Evolutionary conservation across 1,140 invertebrate genomes (phyloP).

Genomic region (Eciton burchellii): DNA sequence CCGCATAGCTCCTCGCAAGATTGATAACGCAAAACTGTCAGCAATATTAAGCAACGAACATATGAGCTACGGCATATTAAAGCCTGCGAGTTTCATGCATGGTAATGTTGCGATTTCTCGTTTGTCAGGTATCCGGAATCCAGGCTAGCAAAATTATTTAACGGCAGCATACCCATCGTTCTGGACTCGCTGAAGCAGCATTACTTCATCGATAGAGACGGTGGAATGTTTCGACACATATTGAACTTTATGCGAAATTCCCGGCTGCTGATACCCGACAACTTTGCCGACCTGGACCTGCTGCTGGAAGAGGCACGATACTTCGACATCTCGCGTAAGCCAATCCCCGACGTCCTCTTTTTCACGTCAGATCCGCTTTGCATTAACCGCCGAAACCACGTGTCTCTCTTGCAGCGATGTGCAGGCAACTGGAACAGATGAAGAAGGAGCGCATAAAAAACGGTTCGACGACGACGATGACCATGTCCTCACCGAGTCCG

Average conservation of each 20-base stretch:
- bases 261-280: conserved; percentile 93
- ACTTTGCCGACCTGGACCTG: conserved; percentile 95
- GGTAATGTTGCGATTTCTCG: conserved; percentile 16
- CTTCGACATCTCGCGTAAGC: conserved; percentile 95
- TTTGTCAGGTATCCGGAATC: conserved; percentile 95
- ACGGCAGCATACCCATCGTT: conserved; percentile 98
- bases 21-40: neutral
- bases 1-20: neutral
- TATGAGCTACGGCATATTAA: neutral
- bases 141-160: conserved; percentile 96
- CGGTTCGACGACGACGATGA: conserved; percentile 78
- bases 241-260: conserved; percentile 98
- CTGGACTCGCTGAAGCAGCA: conserved; percentile 98
- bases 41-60: neutral
- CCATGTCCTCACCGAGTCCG: conserved; percentile 78
- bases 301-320: conserved; percentile 96
- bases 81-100: neutral
- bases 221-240: conserved; percentile 97
- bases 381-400: neutral
- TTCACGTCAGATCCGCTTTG: neutral
- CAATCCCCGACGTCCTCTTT: neutral
- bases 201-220: conserved; percentile 98
- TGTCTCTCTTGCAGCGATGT: conserved; percentile 88
- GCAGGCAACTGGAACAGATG: conserved; percentile 91
- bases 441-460: conserved; percentile 90